Base-by-base conservation (phyloP, 1,140 invertebrate genomes). In the Whitmania pigra region DNA sequence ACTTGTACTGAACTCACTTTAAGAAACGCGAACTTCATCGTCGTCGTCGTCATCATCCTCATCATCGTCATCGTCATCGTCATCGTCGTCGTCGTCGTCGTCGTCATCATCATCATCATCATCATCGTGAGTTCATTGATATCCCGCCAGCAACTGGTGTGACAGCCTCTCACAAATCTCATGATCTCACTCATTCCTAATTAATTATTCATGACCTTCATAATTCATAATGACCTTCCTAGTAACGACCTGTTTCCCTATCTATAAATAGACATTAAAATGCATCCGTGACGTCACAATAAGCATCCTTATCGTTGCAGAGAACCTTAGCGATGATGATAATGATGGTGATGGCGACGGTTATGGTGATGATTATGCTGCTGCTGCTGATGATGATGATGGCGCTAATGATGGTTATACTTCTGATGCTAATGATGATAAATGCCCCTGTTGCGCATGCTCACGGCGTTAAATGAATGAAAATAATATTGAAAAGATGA, bases 61-160 rank as follows among this genome's bases (percentile, higher is more conserved):
- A 69, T 66, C 71, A 67, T 40, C 71, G 70, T 66, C 60, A 40
- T 66, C 71, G 67, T 66, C 71, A 2, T 55, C 71, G 67, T 66
- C 71, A 40, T 70, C 54, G 15, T 1, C 43, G 15, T 49, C 43
- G 43, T n/a, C 29, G 20, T 31, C 29, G 29, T 63, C 29, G 20
- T 63, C 29, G 29, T 17, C 29, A 63, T 63, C 29, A 17, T 63
- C 29, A 17, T 63, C 29, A 17, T n/a, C 29, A 17, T 63, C 29
- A 17, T 63, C 29, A 63, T 63, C 13, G 0, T 63, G 9, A 63
- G 31, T 36, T 63, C 29, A 63, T 63, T 63, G 29, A 27, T 6
- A 63, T 1, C 29, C 9, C 0, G 43, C 43, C 43, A 49, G 43
- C 43, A 49, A 13, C 9, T 11, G 43, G 43, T 49, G 0, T 49